Evolutionary conservation across 2,113 vertebrate genomes (phyloP), one percentile per base, ranked within the genome.

Genomic region (Eleginops maclovinus): DNA sequence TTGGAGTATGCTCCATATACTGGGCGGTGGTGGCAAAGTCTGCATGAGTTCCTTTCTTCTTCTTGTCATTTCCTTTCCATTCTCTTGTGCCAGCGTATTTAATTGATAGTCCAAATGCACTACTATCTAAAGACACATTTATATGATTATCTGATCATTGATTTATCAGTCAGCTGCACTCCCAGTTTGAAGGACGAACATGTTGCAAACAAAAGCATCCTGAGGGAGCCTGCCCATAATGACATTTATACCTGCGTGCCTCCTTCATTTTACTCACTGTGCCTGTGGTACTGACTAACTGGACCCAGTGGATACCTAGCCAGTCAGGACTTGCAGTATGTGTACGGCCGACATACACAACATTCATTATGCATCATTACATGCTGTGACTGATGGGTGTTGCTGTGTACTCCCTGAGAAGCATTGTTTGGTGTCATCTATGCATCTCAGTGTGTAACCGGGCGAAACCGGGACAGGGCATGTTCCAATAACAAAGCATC

Each of bases 261-360:
- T 77, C 53, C 47, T 70, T 12, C 11, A 50, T 14, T 17, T 54
- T 15, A 53, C 56, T 69, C 54, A 1, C 50, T 36, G 55, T n/a
- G 26, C 9, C 56, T 53, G 22, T 49, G 6, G 56, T 59, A 58
- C 1, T 36, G 28, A 44, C 31, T 76, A 84, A 85, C 60, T 66
- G 67, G 70, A 66, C 85, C 81, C 77, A 64, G 76, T 50, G 74
- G 64, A 81, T 28, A 49, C 43, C 28, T 15, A 64, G 78, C 85
- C 65, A 79, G 62, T 86, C 78, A 46, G 75, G 73, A 79, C 84
- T 49, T 87, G 84, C 56, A 72, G 50, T 16, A 28, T 77, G 67
- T 77, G 51, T 63, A 46, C 47, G 24, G 47, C 53, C 60, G 55
- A 55, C 64, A 59, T 68, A 84, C 58, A 60, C 60, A 70, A 53